Evolutionary conservation across 2,888 invertebrate species (phyloP).

Genomic region (Peribatodes rhomboidaria): DNA sequence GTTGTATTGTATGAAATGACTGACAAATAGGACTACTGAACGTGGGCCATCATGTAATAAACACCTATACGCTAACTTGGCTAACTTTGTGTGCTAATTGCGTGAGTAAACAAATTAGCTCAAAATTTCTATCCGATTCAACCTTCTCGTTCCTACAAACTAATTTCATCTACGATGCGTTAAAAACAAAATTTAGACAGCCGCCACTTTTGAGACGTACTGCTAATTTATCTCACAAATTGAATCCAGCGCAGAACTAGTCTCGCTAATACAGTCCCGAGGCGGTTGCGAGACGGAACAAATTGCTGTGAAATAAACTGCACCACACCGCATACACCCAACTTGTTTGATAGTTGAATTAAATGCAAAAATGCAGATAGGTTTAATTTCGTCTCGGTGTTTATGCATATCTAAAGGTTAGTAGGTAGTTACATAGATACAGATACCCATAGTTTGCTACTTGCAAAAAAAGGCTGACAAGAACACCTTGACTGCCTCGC

Average conservation of each 20-base stretch:
- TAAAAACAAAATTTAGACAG: not conserved
- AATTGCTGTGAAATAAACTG: slow-evolving; percentile 71
- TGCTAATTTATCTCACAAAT: slow-evolving; percentile 29
- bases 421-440: too few relatives aligned
- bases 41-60: too few relatives aligned
- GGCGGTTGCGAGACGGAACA: slow-evolving; percentile 61
- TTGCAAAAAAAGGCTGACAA: too few relatives aligned
- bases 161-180: not conserved
- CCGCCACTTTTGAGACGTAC: slow-evolving; percentile 21
- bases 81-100: too few relatives aligned
- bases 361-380: slow-evolving; percentile 1
- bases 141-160: not conserved
- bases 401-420: too few relatives aligned
- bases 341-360: slow-evolving; percentile 47
- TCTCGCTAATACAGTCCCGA: slow-evolving; percentile 66
- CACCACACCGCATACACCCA: slow-evolving; percentile 32
- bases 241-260: slow-evolving; percentile 51
- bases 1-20: too few relatives aligned
- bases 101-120: too few relatives aligned
- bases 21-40: too few relatives aligned
- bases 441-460: too few relatives aligned
- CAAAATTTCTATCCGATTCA: not conserved
- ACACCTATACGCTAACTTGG: too few relatives aligned
- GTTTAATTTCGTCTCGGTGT: not conserved
- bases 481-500: too few relatives aligned